Evolutionary conservation across 1,140 invertebrate genomes (phyloP), one percentile per base, ranked within the genome.

Genomic region (Periplaneta americana): DNA sequence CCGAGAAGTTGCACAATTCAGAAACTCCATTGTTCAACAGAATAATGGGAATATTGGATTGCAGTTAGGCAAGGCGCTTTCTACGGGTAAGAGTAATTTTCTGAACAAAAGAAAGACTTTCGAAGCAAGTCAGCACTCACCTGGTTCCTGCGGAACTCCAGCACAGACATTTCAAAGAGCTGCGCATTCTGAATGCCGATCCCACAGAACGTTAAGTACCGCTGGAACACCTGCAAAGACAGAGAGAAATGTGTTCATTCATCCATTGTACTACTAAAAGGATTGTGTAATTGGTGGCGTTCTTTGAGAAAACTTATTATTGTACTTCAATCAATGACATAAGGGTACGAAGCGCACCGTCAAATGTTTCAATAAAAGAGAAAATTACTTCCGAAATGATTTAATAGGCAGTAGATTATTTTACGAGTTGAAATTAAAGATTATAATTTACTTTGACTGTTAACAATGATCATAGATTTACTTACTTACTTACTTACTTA

Each of bases 171-270:
- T 89, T 98, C 96, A 88, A 98, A 98, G 4, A 98, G 91, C 88
- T 98, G 97, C 74, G 98, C 98, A 89, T 99, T 99, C 89, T 98
- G 97, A 84, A 99, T 96, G 11, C 98, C 97, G 84, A 99, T 98
- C 8, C 97, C 97, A 88, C 98, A 98, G 88, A 99, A 99, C 9
- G 96, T 98, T 28, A 99, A 90, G 88, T 99, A 99, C 32, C 96
- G 91, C 82, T 89, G 88, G 86, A 92, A 91, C 32, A 92, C 90
- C 92, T 93, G 86, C 22, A 87, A 87, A 39, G 81, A 75, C 76
- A 80, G 84, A 85, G 84, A 74, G 34, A 75, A 31, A 81, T 76
- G 81, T 80, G 36, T 37, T 39, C 18, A 15, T 39, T 39, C 11
- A 1, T 39, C 11, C 37, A 17, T n/a, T 28, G 79, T 37, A 33